Evolutionary conservation across 2,113 vertebrate genomes (phyloP).

Genomic region (Psittacus erithacus): DNA sequence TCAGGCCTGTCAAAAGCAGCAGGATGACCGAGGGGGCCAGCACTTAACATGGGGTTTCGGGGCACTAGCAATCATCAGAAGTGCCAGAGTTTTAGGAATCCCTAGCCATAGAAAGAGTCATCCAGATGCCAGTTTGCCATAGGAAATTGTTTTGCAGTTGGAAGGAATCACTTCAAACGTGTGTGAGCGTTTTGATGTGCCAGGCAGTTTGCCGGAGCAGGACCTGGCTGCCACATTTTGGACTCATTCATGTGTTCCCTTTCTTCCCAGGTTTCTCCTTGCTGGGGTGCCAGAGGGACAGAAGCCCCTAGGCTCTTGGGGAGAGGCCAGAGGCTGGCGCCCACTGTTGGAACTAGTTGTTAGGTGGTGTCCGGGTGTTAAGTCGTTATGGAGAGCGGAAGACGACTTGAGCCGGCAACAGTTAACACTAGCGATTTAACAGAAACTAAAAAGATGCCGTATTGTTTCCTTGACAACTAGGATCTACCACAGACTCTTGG

Average conservation of each 20-base stretch:
- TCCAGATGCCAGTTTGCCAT: background rate
- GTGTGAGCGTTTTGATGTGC: background rate
- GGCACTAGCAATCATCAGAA: background rate
- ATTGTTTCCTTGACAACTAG: conserved; percentile 71
- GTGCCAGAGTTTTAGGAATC: background rate
- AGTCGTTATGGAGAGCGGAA: conserved; percentile 71
- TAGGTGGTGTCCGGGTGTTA: conserved; percentile 60
- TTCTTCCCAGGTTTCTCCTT: background rate
- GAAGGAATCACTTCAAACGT: background rate
- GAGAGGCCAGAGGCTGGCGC: background rate
- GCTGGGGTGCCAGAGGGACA: fast-evolving
- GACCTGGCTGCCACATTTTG: background rate
- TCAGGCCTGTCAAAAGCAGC: background rate
- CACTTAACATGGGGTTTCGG: background rate
- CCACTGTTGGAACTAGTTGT: conserved; percentile 75
- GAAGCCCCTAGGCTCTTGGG: background rate
- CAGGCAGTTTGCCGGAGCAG: background rate
- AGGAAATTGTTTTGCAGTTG: background rate
- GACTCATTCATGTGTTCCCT: background rate
- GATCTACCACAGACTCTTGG: conserved; percentile 74
- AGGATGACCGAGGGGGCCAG: background rate
- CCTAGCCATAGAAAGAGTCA: background rate
- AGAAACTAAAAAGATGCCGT: conserved; percentile 70
- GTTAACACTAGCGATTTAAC: conserved; percentile 70
- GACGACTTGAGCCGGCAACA: conserved; percentile 68